A percentile compares a stretch with the other conserved stretches of the same genome.
Evolutionary conservation across 2,113 vertebrate species (phyloP).

Genomic region (Lagopus muta): DNA sequence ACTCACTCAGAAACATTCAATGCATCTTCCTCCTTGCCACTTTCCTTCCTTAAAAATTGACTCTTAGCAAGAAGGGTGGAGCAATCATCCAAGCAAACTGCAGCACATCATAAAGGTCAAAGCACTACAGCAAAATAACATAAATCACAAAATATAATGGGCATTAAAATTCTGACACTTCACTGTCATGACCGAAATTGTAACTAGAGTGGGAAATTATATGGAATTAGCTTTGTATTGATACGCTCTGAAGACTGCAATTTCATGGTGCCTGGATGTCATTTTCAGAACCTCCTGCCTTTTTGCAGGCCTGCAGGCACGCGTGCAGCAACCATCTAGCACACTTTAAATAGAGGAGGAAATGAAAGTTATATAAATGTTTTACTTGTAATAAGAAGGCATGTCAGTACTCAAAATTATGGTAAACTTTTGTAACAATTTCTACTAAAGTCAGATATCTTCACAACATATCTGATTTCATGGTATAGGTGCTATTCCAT

Average conservation of each 20-base stretch:
- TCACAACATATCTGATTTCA: neutral
- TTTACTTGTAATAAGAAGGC: conserved; percentile 30
- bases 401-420: conserved; percentile 29
- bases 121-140: conserved; percentile 6
- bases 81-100: neutral
- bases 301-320: neutral
- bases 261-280: conserved; percentile 63
- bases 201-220: conserved; percentile 57
- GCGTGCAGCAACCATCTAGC: conserved; percentile 1
- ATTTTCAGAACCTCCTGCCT: conserved; percentile 51
- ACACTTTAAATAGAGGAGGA: neutral
- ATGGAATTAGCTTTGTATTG: conserved; percentile 58
- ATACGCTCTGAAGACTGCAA: conserved; percentile 60
- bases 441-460: neutral
- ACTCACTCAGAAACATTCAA: neutral
- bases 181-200: conserved; percentile 42
- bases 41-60: neutral
- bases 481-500: neutral
- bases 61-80: neutral
- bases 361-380: neutral
- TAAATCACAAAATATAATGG: conserved; percentile 29
- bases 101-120: conserved; percentile 6
- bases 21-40: neutral
- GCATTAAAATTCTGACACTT: conserved; percentile 38
- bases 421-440: conserved; percentile 20